Percentiles rank a stretch among this genome's conserved stretches.
Conservation (phyloP, 2,888 invertebrate genomes). For the Thyatira batis region DNA sequence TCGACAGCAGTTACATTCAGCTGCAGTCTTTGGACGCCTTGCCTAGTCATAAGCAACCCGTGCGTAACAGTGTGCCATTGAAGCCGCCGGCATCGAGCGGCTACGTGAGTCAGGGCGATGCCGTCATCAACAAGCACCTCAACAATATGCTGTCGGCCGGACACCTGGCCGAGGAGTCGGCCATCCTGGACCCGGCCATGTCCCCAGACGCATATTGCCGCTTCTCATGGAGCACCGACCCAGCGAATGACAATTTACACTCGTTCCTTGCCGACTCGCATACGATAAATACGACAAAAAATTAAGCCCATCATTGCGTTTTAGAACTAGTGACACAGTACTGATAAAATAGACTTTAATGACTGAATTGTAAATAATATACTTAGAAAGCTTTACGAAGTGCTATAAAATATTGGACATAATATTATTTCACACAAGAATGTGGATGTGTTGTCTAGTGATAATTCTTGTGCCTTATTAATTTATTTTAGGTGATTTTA, state of each 20-base stretch:
- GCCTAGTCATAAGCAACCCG: conserved; percentile 67
- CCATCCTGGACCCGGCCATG: conserved; percentile 73
- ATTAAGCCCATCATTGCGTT: conserved; percentile 54
- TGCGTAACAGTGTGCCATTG: conserved; percentile 56
- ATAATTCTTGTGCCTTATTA: conserved; percentile 82
- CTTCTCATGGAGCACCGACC: conserved; percentile 78
- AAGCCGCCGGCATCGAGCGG: conserved; percentile 61
- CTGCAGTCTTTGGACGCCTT: conserved; percentile 69
- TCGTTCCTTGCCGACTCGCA: conserved; percentile 66
- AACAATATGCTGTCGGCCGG: conserved; percentile 64
- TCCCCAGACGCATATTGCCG: conserved; percentile 78
- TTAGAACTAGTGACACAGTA: conserved; percentile 49
- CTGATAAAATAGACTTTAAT: conserved; percentile 58
- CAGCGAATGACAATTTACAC: conserved; percentile 73
- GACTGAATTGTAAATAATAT: conserved; percentile 68
- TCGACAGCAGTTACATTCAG: conserved; percentile 72
- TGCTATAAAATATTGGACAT: conserved; percentile 65
- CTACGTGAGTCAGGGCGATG: conserved; percentile 70
- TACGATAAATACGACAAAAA: conserved; percentile 59
- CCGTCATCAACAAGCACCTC: conserved; percentile 73
- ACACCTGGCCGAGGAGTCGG: conserved; percentile 65
- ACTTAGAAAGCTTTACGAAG: conserved; percentile 62
- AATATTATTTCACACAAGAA: conserved; percentile 61
- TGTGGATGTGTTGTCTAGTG: conserved; percentile 74
- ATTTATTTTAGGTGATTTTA: conserved; percentile 79